Evolutionary conservation across 2,797 vertebrate genomes (phyloP).

Genomic region (Tokudaia tokunoshimensis): DNA sequence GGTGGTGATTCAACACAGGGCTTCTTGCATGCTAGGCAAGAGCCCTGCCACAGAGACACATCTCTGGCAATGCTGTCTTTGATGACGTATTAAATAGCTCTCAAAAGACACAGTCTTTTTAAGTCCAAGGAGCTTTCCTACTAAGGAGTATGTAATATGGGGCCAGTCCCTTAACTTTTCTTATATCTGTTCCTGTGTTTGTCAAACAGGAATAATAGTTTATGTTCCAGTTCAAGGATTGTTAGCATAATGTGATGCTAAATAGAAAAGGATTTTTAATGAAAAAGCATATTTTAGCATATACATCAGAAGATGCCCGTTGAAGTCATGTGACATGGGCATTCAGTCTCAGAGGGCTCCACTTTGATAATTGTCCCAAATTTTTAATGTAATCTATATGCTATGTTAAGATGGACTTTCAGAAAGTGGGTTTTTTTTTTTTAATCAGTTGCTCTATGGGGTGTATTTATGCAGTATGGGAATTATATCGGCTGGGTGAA

Average conservation of each 20-base stretch:
- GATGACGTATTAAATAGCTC: slow-evolving; percentile 23
- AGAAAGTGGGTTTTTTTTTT: slow-evolving; percentile 54
- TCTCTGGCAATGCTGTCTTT: background rate
- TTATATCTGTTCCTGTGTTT: slow-evolving; percentile 8
- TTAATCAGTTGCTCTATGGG: slow-evolving; percentile 2
- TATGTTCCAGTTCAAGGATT: slow-evolving; percentile 6
- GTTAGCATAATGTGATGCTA: background rate
- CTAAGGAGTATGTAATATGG: slow-evolving; percentile 11
- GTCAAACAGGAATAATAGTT: background rate
- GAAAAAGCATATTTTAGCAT: background rate
- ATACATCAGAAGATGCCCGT: background rate
- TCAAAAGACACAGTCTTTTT: slow-evolving; percentile 4
- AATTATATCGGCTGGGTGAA: slow-evolving; percentile 55
- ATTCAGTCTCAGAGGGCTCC: background rate
- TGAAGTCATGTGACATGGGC: background rate
- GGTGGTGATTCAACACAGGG: background rate
- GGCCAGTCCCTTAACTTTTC: background rate
- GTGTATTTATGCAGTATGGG: slow-evolving; percentile 28
- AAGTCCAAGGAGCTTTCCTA: slow-evolving; percentile 26
- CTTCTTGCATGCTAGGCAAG: background rate
- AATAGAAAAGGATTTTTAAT: slow-evolving; percentile 50
- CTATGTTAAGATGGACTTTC: slow-evolving; percentile 31
- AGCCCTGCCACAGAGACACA: background rate
- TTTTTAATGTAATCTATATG: slow-evolving; percentile 39
- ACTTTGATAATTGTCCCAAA: background rate